Conservation (phyloP, 2,888 invertebrate genomes). For the Nephrotoma appendiculata region DNA sequence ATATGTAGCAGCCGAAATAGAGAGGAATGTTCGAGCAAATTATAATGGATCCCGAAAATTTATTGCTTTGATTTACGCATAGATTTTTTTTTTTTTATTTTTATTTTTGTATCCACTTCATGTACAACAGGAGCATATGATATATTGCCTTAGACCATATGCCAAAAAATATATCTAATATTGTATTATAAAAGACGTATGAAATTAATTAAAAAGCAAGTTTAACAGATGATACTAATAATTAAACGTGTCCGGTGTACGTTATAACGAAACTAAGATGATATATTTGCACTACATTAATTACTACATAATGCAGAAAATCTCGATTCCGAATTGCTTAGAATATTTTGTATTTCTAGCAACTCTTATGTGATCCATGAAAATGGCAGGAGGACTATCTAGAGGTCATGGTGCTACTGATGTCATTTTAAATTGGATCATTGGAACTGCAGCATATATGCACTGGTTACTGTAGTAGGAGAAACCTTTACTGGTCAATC, state of each 20-base stretch:
- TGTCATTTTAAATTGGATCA: no score
- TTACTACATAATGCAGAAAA: not conserved
- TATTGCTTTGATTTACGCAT: not conserved
- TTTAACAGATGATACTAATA: not conserved
- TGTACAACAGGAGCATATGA: not conserved
- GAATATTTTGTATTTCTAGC: no score
- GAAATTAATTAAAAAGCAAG: not conserved
- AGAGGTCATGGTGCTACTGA: no score
- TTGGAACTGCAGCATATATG: no score
- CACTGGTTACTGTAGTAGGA: no score
- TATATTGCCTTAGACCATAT: not conserved
- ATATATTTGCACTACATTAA: not conserved
- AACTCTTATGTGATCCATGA: no score
- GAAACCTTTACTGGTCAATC: no score
- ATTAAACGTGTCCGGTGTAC: not conserved
- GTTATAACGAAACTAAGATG: not conserved
- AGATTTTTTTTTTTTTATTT: not conserved
- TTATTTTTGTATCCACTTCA: not conserved
- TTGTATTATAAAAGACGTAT: not conserved
- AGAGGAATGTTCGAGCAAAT: not conserved
- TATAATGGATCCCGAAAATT: not conserved
- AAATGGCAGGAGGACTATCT: no score
- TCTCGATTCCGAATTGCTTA: no score
- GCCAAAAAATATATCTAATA: not conserved
- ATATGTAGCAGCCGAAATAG: not conserved